Base-by-base conservation (phyloP, 2,113 vertebrate genomes). In the Vidua chalybeata region DNA sequence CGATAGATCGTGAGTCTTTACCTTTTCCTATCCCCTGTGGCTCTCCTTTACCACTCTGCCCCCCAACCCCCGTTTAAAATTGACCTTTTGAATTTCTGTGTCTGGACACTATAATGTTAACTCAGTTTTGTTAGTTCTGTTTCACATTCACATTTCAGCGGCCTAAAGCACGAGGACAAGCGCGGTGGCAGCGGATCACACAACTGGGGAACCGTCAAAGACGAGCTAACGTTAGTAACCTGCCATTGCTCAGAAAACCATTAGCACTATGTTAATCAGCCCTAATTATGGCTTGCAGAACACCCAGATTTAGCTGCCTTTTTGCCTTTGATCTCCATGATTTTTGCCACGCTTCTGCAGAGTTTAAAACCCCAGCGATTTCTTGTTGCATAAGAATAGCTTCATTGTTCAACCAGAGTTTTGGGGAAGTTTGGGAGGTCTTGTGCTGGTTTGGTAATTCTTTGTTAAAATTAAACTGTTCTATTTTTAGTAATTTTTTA, bases 131-230 rank as follows among this genome's bases (percentile, higher is more conserved):
- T 99, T 98, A 98, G 98, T 98, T 98, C 98, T 98, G 97, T 98
- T 97, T 98, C 98, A 97, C 98, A 98, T 98, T 98, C 97, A n/a
- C 97, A 97, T 98, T 99, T 99, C 98, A 99, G 99, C 98, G 98
- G 99, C 97, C 98, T 99, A 95, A 99, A 99, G 98, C 98, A 99
- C 26, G 99, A 99, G 95, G 99, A 99, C 97, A 99, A 99, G 96
- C 99, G 99, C 62, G 99, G 99, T 23, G 99, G 99, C 92, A 98
- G 99, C 71, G 99, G 99, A 97, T 99, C 99, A 43, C 99, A 99
- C 98, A 99, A 99, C 98, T 99, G 99, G 99, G 99, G 99, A 93
- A 99, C 98, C 52, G 99, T 99, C 97, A 99, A 99, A 98, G 99
- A 99, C 88, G 99, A 99, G 84, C 94, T 99, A 67, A 99, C 98